These are phyloP conservation scores for Aphelinus certus DNA, from an alignment of 1,140 invertebrate species.

Conservation along the genomic window DNA sequence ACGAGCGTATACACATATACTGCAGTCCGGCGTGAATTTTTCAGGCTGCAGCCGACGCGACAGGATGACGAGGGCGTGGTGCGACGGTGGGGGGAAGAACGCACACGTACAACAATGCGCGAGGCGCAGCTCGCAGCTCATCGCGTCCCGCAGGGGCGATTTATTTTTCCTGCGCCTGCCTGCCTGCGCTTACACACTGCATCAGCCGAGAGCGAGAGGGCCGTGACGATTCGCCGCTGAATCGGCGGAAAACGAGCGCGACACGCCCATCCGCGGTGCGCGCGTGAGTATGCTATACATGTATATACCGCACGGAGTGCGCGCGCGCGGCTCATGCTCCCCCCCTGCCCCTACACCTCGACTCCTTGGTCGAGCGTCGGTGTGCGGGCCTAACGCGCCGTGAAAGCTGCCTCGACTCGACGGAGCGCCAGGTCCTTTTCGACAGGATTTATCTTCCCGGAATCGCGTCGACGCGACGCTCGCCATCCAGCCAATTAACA, in stretches of 20 bases:
- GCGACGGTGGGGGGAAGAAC: too few relatives aligned
- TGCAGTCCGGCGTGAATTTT: constrained; percentile 39
- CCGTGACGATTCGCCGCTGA: constrained; percentile 30
- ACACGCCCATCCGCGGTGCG: constrained; percentile 33
- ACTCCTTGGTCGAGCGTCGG: background rate
- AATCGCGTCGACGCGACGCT: constrained; percentile 20
- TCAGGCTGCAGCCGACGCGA: constrained; percentile 6
- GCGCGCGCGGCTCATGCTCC: constrained; percentile 38
- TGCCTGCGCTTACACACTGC: too few relatives aligned
- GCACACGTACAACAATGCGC: too few relatives aligned
- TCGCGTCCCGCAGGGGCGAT: too few relatives aligned
- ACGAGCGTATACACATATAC: background rate
- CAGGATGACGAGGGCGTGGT: constrained; percentile 32
- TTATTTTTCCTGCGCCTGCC: too few relatives aligned
- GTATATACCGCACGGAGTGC: constrained; percentile 26
- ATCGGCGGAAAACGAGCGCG: constrained; percentile 43
- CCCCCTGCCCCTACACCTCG: background rate
- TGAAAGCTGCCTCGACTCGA: constrained; percentile 47
- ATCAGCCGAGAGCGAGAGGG: background rate
- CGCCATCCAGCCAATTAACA: constrained; percentile 35
- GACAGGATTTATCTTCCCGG: constrained; percentile 32
- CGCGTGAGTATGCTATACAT: too few relatives aligned
- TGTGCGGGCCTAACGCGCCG: constrained; percentile 50
- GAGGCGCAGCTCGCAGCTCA: too few relatives aligned
- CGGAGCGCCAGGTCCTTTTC: constrained; percentile 3